Conservation (phyloP, 2,888 invertebrate species). For the Agonopterix heracliana region DNA sequence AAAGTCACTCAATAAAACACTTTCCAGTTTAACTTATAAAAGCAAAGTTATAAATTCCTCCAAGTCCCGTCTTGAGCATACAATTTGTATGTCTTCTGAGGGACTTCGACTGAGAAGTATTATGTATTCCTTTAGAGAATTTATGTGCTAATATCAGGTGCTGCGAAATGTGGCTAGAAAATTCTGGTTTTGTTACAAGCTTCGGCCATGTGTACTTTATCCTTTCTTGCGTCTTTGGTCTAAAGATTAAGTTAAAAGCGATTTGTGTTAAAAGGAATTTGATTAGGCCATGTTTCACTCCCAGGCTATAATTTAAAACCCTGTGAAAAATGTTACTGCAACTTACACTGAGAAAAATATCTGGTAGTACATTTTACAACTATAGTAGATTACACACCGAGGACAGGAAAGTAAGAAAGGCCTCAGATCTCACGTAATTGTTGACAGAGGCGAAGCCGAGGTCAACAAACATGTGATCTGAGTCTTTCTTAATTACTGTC, state of each 20-base stretch:
- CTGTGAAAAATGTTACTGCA: too few species aligned
- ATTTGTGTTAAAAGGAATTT: neutral
- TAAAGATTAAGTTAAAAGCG: neutral
- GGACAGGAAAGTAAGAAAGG: too few species aligned
- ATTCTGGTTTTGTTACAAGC: conserved; percentile 13
- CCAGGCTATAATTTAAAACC: too few species aligned
- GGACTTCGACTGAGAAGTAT: conserved; percentile 12
- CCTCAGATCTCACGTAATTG: too few species aligned
- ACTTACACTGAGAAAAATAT: too few species aligned
- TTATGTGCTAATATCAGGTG: conserved; percentile 35
- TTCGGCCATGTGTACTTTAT: conserved; percentile 16
- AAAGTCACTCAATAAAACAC: too few species aligned
- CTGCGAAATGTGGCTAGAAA: conserved; percentile 15
- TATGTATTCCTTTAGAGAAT: conserved; percentile 29
- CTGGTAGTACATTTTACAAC: too few species aligned
- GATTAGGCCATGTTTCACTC: too few species aligned
- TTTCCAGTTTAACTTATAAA: conserved; percentile 1
- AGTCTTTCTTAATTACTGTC: too few species aligned
- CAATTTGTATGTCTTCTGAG: neutral
- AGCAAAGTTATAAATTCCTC: neutral
- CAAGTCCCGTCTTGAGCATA: neutral
- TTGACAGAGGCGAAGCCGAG: too few species aligned
- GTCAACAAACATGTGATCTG: too few species aligned
- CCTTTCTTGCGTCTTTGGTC: neutral
- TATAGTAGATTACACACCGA: too few species aligned